Evolutionary conservation across 2,797 vertebrate species (phyloP), one percentile per base, ranked within the genome.

Genomic region (Cossypha polioptera): DNA sequence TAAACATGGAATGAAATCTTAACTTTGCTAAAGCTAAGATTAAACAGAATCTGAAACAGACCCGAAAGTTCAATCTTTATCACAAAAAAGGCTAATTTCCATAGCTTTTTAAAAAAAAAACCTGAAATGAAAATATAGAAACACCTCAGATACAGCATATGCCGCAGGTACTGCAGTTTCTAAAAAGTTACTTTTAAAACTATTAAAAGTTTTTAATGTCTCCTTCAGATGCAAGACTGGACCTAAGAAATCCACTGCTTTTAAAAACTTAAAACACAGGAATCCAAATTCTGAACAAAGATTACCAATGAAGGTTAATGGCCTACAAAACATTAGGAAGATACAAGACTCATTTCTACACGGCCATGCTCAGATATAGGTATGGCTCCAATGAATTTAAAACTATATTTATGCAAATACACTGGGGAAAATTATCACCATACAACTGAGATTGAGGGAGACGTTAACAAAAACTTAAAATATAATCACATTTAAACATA

Each of bases 31-130:
- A 66, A 66, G 61, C 15, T 20, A 73, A 69, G 51, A 72, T 78
- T 81, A 77, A 75, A 68, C 35, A 73, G 43, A 84, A 79, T n/a
- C 35, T 67, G 55, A 94, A 87, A 26, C 33, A 85, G 57, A 76
- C 10, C 26, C 50, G 59, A 71, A 80, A 63, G 28, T 28, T 73
- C 28, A 29, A 4, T 35, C 19, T 35, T 21, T 50, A 54, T 11
- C 26, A 69, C 28, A 76, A 45, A 80, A 63, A 83, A 45, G 18
- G 9, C 8, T 66, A 65, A 54, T 28, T 25, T 57, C 51, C 38
- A n/a, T 8, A 66, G 29, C 13, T 92, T 53, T 61, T 13, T 21
- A 38, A 36, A 45, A 73, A 45, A 20, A 19, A 13, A 36, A 19
- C 21, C 75, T 31, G 12, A 86, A 82, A 83, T 29, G 4, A 69